Percentiles rank a stretch among this genome's conserved stretches.
Conservation (phyloP, 1,140 invertebrate species). For the Papilio dardanus region DNA sequence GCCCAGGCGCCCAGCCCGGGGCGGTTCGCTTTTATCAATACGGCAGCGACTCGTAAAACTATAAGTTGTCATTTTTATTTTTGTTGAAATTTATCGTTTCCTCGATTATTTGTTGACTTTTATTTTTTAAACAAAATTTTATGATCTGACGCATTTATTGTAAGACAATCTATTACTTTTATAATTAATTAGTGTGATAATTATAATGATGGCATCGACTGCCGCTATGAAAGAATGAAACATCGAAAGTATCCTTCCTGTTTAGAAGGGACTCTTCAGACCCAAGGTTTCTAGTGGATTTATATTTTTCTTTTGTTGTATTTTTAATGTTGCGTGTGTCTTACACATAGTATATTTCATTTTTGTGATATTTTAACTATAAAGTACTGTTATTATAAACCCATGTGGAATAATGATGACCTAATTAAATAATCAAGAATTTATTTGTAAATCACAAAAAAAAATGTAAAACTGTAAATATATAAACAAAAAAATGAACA, state of each 20-base stretch:
- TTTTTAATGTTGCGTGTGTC: constrained; percentile 82
- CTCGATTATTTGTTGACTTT: constrained; percentile 79
- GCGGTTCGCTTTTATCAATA: constrained; percentile 81
- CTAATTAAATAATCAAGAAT: constrained; percentile 82
- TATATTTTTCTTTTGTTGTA: constrained; percentile 83
- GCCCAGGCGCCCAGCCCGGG: constrained; percentile 47
- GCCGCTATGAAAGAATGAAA: constrained; percentile 80
- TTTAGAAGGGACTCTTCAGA: constrained; percentile 80
- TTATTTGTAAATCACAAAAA: constrained; percentile 83
- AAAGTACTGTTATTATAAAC: constrained; percentile 82
- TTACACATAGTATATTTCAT: constrained; percentile 83
- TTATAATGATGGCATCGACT: constrained; percentile 81
- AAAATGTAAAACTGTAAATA: constrained; percentile 84
- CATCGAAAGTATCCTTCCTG: constrained; percentile 84
- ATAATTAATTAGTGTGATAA: constrained; percentile 82
- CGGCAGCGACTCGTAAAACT: constrained; percentile 77
- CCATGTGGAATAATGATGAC: constrained; percentile 81
- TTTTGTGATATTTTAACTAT: constrained; percentile 84
- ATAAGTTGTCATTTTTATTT: constrained; percentile 80
- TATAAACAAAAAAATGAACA: constrained; percentile 81
- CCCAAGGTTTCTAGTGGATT: constrained; percentile 82
- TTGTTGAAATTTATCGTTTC: constrained; percentile 81
- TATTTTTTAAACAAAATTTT: constrained; percentile 80
- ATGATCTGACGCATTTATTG: constrained; percentile 83
- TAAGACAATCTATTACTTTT: constrained; percentile 82